Conservation (phyloP, 2,113 vertebrate genomes). For the Pollachius pollachius region DNA sequence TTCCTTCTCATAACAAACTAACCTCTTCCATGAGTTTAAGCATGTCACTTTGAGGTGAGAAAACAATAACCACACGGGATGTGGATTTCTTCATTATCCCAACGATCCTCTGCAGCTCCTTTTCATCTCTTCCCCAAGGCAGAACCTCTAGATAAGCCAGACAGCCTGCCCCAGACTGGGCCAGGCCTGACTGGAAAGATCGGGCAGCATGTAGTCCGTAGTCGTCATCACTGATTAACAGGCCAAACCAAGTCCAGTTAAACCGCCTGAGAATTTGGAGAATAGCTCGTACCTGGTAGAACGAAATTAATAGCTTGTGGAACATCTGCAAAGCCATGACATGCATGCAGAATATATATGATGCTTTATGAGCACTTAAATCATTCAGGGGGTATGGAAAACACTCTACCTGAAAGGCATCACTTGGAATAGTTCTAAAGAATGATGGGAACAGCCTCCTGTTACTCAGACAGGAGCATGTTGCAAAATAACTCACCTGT, state of each 20-base stretch:
- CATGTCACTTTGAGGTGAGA: constrained; percentile 46
- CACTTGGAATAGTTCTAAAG: constrained; percentile 49
- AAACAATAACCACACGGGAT: constrained; percentile 50
- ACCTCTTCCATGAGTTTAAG: constrained; percentile 60
- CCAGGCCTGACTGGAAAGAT: constrained; percentile 45
- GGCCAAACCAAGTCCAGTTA: constrained; percentile 59
- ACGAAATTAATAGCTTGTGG: constrained; percentile 25
- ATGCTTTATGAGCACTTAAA: background rate
- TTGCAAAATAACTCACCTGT: constrained; percentile 60
- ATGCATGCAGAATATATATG: background rate
- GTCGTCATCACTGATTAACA: constrained; percentile 61
- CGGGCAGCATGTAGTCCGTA: constrained; percentile 57
- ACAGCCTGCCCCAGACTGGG: constrained; percentile 42
- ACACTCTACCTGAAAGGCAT: constrained; percentile 35
- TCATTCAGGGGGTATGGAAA: background rate
- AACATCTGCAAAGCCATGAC: background rate
- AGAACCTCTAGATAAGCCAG: constrained; percentile 57
- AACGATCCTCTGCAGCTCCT: constrained; percentile 55
- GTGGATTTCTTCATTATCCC: constrained; percentile 48
- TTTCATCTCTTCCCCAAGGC: constrained; percentile 35
- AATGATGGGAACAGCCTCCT: constrained; percentile 50
- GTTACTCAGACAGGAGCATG: constrained; percentile 55
- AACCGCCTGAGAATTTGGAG: constrained; percentile 48
- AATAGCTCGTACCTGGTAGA: constrained; percentile 51
- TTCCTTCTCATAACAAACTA: background rate